Base-by-base conservation (phyloP, 1,140 invertebrate genomes). In the Cataglyphis hispanica region DNA sequence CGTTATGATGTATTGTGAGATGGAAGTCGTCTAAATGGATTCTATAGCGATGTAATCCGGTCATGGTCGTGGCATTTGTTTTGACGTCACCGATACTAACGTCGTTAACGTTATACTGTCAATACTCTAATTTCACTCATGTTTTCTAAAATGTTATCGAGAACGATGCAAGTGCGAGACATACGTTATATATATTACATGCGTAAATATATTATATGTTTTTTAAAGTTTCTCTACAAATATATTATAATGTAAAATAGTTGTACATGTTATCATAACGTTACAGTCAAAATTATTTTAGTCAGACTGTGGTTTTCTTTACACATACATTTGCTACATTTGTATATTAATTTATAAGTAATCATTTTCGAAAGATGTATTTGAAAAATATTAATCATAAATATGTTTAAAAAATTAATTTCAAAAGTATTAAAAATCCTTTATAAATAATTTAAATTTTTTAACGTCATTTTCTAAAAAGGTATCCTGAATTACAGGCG, bases 21-120 rank as follows among this genome's bases (percentile, higher is more conserved):
- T 27, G 37, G 53, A 37, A 34, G 37, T 72, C 34, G 53, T 61
- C 37, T 81, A 72, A 83, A 72, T 60, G 16, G 34, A 43, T 25
- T 70, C 34, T n/a, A n/a, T n/a, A 43, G 22, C 77, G 22, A 7
- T 31, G 66, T 81, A 70, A 81, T 81, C 64, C 34, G 67, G 66
- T 67, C 53, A 58, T 10, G 78, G 19, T 83, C 66, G 56, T 56
- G 5, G 22, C 77, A 53, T 72, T 72, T 46, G 53, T 60, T 83
- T 81, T 72, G 67, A 83, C 78, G 78, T 83, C 67, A 83, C 37
- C 25, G 37, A 19, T 80, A 81, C n/a, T 34, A 13, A 72, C 25
- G 67, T 31, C 53, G 37, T 37, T 37, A 56, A 1, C 43, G 22
- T 27, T 43, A 60, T n/a, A 60, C 60, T n/a, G 66, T 40, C 37